A percentile compares a stretch with the other conserved stretches of the same genome.
phyloP scores from a whole-genome alignment of 2,113 vertebrate species.

The Egretta garzetta region DNA sequence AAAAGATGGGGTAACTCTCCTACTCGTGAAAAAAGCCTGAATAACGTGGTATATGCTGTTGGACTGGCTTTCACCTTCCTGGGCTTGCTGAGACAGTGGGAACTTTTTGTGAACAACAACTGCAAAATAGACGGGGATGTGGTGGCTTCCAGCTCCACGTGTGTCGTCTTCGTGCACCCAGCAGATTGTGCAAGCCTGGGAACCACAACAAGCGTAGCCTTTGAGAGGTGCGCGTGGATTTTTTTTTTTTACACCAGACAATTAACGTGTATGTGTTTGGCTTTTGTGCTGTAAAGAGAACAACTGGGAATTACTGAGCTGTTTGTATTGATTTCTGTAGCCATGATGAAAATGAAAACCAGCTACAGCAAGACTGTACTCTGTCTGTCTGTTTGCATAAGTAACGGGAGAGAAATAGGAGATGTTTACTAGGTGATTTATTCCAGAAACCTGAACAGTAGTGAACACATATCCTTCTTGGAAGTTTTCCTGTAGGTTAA shows the following conservation, averaged over 20 bases:
- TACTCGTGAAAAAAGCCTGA: not conserved
- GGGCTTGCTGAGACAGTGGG: not conserved
- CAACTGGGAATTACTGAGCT: not conserved
- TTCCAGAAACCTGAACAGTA: conserved; percentile 1
- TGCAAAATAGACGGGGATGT: not conserved
- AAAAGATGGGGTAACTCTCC: not conserved
- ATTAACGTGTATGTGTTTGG: not conserved
- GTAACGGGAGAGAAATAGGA: not conserved
- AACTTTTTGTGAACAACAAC: not conserved
- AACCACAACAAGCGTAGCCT: not conserved
- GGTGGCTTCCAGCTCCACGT: not conserved
- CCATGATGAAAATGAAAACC: not conserved
- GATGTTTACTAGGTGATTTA: not conserved
- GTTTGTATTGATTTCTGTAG: not conserved
- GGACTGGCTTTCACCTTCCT: not conserved
- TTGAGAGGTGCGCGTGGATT: not conserved
- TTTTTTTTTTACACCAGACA: not conserved
- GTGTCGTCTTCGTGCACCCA: not conserved
- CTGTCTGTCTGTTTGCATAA: not conserved
- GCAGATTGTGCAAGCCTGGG: not conserved
- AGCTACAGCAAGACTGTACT: not conserved
- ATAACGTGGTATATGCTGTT: not conserved
- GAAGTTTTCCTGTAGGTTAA: not conserved
- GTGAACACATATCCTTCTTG: not conserved
- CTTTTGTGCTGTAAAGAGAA: not conserved